Conservation (phyloP, 2,888 invertebrate species). For the Limnephilus auricula region DNA sequence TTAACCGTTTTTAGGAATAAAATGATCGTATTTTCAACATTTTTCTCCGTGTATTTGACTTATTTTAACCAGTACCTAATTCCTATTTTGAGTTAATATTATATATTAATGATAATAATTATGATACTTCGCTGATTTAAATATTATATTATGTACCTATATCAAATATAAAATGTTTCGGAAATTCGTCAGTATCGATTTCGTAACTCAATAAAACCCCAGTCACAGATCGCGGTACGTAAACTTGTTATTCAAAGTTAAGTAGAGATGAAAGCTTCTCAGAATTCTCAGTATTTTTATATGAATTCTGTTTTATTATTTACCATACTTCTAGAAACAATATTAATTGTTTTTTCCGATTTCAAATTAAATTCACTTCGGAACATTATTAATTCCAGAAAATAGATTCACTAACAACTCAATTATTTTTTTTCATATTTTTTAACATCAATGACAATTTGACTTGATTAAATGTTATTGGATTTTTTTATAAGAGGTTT, state of each 20-base stretch:
- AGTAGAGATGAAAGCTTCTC: background rate
- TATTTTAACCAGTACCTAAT: too few species aligned
- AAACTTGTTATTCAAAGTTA: background rate
- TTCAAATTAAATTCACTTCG: background rate
- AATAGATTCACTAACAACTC: background rate
- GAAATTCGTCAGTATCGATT: background rate
- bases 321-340: background rate
- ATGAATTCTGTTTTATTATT: background rate
- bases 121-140: too few species aligned
- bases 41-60: too few species aligned
- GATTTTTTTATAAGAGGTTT: too few species aligned
- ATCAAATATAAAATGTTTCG: background rate
- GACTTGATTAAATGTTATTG: too few species aligned
- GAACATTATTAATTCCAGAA: background rate
- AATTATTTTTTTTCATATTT: too few species aligned
- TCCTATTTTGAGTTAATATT: too few species aligned
- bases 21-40: too few species aligned
- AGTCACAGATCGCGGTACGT: background rate
- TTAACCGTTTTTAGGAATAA: too few species aligned
- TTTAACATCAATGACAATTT: too few species aligned
- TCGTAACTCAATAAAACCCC: background rate
- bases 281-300: background rate
- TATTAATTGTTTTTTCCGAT: background rate
- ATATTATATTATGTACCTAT: too few species aligned
- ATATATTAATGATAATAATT: too few species aligned